Conservation (phyloP, 2,113 vertebrate species). For the Copsychus sechellarum region DNA sequence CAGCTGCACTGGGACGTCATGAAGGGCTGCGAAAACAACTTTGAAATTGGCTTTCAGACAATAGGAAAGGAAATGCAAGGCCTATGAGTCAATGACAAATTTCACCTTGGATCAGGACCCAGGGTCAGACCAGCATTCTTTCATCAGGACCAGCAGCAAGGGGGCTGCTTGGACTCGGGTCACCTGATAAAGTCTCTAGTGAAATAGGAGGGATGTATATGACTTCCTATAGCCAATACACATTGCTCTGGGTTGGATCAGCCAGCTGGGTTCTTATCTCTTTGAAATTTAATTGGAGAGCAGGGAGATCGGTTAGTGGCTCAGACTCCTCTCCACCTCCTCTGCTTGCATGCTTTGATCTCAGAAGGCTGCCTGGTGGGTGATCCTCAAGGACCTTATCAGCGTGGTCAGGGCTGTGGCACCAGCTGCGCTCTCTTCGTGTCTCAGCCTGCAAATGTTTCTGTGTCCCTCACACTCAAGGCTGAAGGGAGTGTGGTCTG, state of each 20-base stretch:
- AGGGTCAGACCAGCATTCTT: constrained; percentile 24
- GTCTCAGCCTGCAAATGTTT: background rate
- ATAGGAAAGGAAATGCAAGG: constrained; percentile 45
- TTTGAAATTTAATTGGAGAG: background rate
- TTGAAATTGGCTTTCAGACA: constrained; percentile 48
- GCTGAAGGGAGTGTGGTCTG: background rate
- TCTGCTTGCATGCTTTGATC: background rate
- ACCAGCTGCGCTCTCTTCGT: background rate
- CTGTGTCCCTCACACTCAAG: rapidly evolving
- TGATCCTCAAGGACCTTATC: background rate
- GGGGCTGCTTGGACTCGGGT: background rate
- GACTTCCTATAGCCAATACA: background rate
- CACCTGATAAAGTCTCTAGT: background rate
- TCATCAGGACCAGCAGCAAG: background rate
- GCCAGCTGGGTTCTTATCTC: background rate
- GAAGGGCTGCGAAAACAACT: background rate
- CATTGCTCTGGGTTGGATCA: background rate
- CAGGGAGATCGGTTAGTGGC: background rate
- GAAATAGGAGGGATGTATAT: background rate
- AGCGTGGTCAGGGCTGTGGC: background rate
- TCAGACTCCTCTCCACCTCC: background rate
- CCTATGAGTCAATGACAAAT: constrained; percentile 23
- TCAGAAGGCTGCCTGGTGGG: background rate
- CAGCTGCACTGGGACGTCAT: constrained; percentile 39
- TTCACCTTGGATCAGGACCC: constrained; percentile 24